Evolutionary conservation across 1,140 invertebrate species (phyloP), one percentile per base, ranked within the genome.

Genomic region (Musca vetustissima): DNA sequence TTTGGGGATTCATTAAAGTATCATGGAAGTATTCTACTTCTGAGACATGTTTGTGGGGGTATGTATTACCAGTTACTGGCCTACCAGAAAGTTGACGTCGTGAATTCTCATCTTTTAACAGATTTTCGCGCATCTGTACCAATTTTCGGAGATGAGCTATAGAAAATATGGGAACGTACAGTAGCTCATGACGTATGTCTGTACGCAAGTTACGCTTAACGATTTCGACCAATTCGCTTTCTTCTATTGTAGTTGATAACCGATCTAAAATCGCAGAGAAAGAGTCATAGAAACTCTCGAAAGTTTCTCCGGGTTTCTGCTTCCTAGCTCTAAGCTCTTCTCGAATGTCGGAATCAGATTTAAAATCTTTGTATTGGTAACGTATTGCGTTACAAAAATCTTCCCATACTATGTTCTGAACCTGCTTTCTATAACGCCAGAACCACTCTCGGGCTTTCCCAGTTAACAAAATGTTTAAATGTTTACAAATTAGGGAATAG

Each of bases 361-460:
- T 15, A 47, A 22, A 59, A 55, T 49, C 48, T 50, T 69, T 69
- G 57, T 52, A 69, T 69, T 69, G 57, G 17, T 50, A 50, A 7
- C 59, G 15, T 14, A 69, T 43, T 6, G 55, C 68, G 4, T 21
- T 15, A 55, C 68, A 69, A 4, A 69, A 69, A 21, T 64, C 43
- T 3, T 49, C n/a, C 68, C 68, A 69, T 17, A 48, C 57, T 15
- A 69, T 28, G 21, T 3, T 17, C n/a, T 24, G n/a, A 24, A 69
- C 68, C n/a, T 64, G 66, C 28, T 55, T 53, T 21, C 53, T 49
- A 25, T 67, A 67, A 11, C 66, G 48, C 49, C 66, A 67, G 66
- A n/a, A 67, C 48, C 66, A 32, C 4, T 67, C 28, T 48, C 25
- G 36, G 2, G 66, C 66, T 67, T 67, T 67, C 14, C 52, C 66